These are phyloP conservation scores for Aplysia californica DNA, from an alignment of 1,140 invertebrate genomes.

Conservation along the genomic window DNA sequence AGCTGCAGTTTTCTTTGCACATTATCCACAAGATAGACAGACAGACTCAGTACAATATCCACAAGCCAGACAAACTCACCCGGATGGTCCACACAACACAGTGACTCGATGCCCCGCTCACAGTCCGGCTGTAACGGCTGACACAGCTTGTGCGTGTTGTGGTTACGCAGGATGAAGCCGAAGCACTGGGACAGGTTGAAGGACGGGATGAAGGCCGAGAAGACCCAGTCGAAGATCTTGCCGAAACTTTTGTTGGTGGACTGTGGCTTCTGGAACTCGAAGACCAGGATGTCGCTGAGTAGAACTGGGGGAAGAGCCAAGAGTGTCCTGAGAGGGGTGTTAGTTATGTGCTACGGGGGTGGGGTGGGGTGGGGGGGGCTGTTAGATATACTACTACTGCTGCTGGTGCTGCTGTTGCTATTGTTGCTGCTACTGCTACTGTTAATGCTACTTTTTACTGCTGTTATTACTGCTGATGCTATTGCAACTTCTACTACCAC, in stretches of 20 bases:
- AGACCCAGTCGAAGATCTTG: background rate
- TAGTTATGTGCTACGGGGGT: too few relatives aligned
- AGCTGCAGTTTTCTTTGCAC: too few relatives aligned
- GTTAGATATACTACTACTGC: too few relatives aligned
- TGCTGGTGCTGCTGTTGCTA: too few relatives aligned
- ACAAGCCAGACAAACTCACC: background rate
- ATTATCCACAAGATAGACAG: background rate
- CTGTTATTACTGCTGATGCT: too few relatives aligned
- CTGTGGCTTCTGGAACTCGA: constrained; percentile 6
- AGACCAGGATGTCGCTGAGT: constrained; percentile 3
- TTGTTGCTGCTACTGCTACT: too few relatives aligned
- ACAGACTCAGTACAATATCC: background rate
- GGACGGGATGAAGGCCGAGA: background rate
- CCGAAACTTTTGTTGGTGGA: background rate
- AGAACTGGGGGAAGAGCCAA: constrained; percentile 8
- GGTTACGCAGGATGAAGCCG: background rate
- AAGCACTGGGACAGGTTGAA: constrained; percentile 21
- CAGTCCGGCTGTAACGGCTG: background rate
- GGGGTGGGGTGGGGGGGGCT: too few relatives aligned
- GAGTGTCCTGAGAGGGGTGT: too few relatives aligned
- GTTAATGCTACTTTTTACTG: too few relatives aligned
- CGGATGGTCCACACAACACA: constrained; percentile 13
- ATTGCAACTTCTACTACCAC: too few relatives aligned
- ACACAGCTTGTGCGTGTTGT: background rate
- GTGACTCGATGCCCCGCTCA: background rate